These are phyloP conservation scores for Luidia sarsii DNA, from an alignment of 53 echinoderm and acorn worm genomes.

Conservation along the genomic window DNA sequence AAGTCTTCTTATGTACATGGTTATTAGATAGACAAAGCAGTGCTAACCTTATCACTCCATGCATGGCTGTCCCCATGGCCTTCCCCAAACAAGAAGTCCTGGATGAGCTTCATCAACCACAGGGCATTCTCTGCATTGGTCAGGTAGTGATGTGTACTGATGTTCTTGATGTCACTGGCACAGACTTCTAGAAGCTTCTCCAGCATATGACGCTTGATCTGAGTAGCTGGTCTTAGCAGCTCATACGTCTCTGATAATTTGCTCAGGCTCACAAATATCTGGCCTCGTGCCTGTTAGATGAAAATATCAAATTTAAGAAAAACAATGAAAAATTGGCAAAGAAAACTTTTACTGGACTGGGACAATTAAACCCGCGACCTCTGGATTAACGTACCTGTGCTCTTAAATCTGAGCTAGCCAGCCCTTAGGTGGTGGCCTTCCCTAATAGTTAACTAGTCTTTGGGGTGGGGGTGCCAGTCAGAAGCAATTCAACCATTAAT, in stretches of 20 bases:
- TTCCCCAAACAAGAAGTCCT: constrained; percentile 86
- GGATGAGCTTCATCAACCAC: constrained; percentile 83
- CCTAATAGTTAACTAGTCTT: too few relatives aligned
- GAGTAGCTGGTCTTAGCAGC: constrained; percentile 70
- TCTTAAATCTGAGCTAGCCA: too few relatives aligned
- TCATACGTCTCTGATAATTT: constrained; percentile 66
- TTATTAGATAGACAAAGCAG: not conserved
- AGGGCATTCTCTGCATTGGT: constrained; percentile 82
- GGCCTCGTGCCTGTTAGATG: constrained; percentile 93
- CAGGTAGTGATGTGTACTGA: constrained; percentile 24
- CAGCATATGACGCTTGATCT: constrained; percentile 82
- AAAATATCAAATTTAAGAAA: too few relatives aligned
- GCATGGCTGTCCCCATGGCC: constrained; percentile 42
- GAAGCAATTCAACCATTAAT: too few relatives aligned
- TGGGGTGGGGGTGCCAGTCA: too few relatives aligned
- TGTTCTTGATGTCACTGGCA: constrained; percentile 64
- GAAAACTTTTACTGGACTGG: not conserved
- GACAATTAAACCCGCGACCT: too few relatives aligned
- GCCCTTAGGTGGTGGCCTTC: too few relatives aligned
- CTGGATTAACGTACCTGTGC: too few relatives aligned
- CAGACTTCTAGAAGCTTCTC: constrained; percentile 91
- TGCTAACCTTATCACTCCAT: constrained; percentile 82
- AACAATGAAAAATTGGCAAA: not conserved
- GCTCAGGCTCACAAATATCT: constrained; percentile 79
- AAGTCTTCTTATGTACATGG: not conserved